Evolutionary conservation across 2,888 invertebrate genomes (phyloP).

Genomic region (Hylaea fasciaria): DNA sequence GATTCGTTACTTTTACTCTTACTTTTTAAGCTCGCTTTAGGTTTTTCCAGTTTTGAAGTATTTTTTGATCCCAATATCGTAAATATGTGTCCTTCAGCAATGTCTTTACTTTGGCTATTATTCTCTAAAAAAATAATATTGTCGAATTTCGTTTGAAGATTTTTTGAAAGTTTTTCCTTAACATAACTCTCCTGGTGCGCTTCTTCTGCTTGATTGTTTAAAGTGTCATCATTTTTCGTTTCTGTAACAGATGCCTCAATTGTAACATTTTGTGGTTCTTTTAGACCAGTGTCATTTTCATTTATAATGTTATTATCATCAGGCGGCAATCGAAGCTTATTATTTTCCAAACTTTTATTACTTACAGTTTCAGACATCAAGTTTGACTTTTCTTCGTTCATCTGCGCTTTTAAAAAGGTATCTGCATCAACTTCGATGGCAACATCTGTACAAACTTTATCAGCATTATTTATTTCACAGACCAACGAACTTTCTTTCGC

Average conservation of each 20-base stretch:
- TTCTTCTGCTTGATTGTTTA: slow-evolving; percentile 19
- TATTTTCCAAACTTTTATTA: slow-evolving; percentile 23
- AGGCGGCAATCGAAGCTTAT: slow-evolving; percentile 13
- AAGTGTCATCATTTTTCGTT: slow-evolving; percentile 30
- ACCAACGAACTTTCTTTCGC: too few species aligned
- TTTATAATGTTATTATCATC: slow-evolving; percentile 9
- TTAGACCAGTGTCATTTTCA: slow-evolving; percentile 12
- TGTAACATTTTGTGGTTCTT: slow-evolving; percentile 28
- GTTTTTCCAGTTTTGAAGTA: slow-evolving; percentile 30
- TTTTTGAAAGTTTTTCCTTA: slow-evolving; percentile 5
- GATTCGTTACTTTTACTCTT: slow-evolving; percentile 5
- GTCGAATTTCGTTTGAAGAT: slow-evolving; percentile 1
- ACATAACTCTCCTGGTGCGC: slow-evolving; percentile 12
- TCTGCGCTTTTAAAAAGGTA: not conserved
- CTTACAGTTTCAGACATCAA: slow-evolving; percentile 27
- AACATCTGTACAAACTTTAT: not conserved
- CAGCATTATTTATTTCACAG: not conserved
- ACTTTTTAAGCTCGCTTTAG: slow-evolving; percentile 7
- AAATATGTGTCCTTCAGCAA: slow-evolving; percentile 32
- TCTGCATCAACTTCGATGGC: slow-evolving; percentile 10
- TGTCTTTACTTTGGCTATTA: slow-evolving; percentile 8
- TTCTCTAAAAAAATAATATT: slow-evolving; percentile 11
- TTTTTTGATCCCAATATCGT: slow-evolving; percentile 21
- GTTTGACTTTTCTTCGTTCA: slow-evolving; percentile 4
- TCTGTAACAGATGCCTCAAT: slow-evolving; percentile 38